Evolutionary conservation across 2,797 vertebrate species (phyloP).

Genomic region (Dicrostonyx torquatus): DNA sequence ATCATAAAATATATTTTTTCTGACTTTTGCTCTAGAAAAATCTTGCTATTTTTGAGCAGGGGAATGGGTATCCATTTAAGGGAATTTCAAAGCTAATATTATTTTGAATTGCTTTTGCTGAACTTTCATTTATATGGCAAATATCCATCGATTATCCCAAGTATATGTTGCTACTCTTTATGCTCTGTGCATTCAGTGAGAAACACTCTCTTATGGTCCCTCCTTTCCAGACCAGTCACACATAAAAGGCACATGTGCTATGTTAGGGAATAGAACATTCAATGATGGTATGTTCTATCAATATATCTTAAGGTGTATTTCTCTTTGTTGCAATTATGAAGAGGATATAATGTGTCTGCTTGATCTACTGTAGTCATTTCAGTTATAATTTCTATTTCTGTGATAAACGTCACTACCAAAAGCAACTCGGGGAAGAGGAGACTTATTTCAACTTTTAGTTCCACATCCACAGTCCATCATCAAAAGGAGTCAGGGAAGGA

Average conservation of each 20-base stretch:
- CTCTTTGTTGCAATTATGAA: neutral
- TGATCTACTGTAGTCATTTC: neutral
- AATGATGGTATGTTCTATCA: neutral
- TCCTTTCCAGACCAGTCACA: neutral
- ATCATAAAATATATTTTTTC: neutral
- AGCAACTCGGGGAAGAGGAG: neutral
- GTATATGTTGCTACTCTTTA: neutral
- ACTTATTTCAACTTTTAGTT: neutral
- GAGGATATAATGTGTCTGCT: neutral
- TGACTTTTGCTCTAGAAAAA: constrained; percentile 30
- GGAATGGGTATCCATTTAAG: neutral
- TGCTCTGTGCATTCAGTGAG: neutral
- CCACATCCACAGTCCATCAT: neutral
- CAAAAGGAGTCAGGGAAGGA: neutral
- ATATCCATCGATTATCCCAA: neutral
- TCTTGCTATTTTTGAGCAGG: constrained; percentile 49
- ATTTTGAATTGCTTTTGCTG: neutral
- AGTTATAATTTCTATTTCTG: neutral
- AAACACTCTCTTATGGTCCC: neutral
- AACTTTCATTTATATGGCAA: neutral
- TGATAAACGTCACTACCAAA: neutral
- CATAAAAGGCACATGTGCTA: neutral
- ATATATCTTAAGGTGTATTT: neutral
- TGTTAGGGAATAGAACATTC: neutral
- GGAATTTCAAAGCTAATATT: neutral